phyloP scores from a whole-genome alignment of 2,888 invertebrate genomes.

The Sisyra nigra region DNA sequence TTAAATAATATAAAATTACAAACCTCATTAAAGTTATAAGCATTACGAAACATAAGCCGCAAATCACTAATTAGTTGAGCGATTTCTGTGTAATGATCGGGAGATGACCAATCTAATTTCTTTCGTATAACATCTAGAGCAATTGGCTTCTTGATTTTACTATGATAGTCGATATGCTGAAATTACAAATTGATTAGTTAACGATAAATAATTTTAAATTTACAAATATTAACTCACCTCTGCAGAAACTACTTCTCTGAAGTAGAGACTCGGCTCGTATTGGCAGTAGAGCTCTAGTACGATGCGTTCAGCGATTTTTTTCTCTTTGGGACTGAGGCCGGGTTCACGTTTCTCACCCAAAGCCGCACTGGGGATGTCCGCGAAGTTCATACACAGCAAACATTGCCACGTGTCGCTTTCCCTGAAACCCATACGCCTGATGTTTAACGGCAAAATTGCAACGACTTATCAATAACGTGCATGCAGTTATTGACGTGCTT shows the following conservation, averaged over 20 bases:
- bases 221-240: conserved; percentile 37
- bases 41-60: conserved; percentile 75
- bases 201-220: neutral
- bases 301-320: conserved; percentile 64
- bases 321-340: conserved; percentile 39
- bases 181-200: conserved; percentile 12
- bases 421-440: conserved; percentile 25
- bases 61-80: conserved; percentile 67
- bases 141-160: conserved; percentile 62
- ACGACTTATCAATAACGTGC: neutral
- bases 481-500: neutral
- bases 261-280: conserved; percentile 73
- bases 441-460: conserved; percentile 1
- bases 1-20: conserved; percentile 23
- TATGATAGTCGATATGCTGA: conserved; percentile 50
- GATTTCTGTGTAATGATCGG: conserved; percentile 56
- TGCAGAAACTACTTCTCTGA: conserved; percentile 67
- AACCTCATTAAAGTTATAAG: conserved; percentile 70
- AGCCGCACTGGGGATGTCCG: conserved; percentile 38
- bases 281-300: conserved; percentile 85
- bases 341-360: conserved; percentile 29
- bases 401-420: conserved; percentile 88
- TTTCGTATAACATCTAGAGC: conserved; percentile 71
- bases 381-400: conserved; percentile 71
- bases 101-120: conserved; percentile 56